Conservation (phyloP, 2,888 invertebrate species). For the Lasioglossum villosulum region DNA sequence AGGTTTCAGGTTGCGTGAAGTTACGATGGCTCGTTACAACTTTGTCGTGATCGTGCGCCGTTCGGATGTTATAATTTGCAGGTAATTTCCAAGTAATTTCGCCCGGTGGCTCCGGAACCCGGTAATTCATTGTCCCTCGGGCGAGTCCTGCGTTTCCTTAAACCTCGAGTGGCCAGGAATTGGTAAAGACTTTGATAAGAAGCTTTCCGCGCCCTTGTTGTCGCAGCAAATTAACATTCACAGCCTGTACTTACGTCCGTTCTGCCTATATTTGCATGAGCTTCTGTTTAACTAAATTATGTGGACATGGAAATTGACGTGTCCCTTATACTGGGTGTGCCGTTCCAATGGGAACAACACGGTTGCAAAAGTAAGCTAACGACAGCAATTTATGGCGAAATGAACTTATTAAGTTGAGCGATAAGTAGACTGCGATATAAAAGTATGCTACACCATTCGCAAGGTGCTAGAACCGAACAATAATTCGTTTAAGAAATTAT, state of each 20-base stretch:
- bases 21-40: constrained; percentile 34
- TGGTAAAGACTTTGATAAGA: constrained; percentile 9
- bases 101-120: constrained; percentile 21
- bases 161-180: constrained; percentile 5
- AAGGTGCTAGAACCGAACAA: background rate
- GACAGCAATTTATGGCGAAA: background rate
- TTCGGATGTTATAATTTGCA: constrained; percentile 45
- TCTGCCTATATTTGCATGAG: background rate
- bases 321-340: background rate
- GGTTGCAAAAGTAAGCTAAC: background rate
- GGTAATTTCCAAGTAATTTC: constrained; percentile 55
- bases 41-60: constrained; percentile 44
- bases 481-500: background rate
- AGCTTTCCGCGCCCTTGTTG: constrained; percentile 17
- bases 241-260: constrained; percentile 4
- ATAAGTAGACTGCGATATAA: background rate
- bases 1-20: constrained; percentile 30
- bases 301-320: background rate
- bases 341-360: background rate
- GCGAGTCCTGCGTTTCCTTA: constrained; percentile 13
- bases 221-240: constrained; percentile 16
- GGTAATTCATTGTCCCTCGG: constrained; percentile 48
- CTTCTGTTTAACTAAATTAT: background rate
- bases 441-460: background rate
- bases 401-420: background rate